Conservation (phyloP, 2,888 invertebrate species). For the Stenodera caucasica region DNA sequence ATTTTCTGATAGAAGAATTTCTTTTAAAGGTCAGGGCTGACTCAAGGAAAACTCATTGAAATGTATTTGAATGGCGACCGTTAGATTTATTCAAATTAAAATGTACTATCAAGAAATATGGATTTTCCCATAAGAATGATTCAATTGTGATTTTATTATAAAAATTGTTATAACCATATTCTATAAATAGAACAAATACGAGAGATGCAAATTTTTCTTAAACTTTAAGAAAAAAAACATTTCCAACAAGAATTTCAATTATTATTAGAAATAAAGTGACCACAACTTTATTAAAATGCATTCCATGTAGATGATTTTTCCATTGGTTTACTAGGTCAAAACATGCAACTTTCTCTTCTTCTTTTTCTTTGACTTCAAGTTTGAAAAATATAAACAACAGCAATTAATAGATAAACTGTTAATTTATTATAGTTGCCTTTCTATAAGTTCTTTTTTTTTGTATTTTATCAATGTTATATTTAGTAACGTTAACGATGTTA, state of each 20-base stretch:
- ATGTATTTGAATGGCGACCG: background rate
- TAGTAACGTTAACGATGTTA: constrained; percentile 4
- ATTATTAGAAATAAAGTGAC: background rate
- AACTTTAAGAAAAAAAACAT: too few relatives aligned
- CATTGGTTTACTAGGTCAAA: constrained; percentile 44
- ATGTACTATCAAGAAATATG: background rate
- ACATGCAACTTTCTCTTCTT: constrained; percentile 44
- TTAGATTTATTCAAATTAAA: background rate
- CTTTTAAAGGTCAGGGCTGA: background rate
- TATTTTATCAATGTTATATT: too few relatives aligned
- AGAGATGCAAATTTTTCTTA: too few relatives aligned
- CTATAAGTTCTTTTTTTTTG: too few relatives aligned
- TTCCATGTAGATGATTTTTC: constrained; percentile 37
- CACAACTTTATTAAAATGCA: constrained; percentile 34
- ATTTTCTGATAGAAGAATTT: too few relatives aligned
- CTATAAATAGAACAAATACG: too few relatives aligned
- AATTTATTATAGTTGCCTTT: constrained; percentile 34
- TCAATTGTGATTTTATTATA: background rate
- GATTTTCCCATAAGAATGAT: background rate
- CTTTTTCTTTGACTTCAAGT: constrained; percentile 14
- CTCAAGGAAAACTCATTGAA: background rate
- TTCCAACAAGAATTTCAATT: too few relatives aligned
- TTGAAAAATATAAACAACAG: constrained; percentile 10
- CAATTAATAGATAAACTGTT: constrained; percentile 24
- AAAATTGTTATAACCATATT: too few relatives aligned